These are phyloP conservation scores for Melanostigma gelatinosum DNA, from an alignment of 2,113 vertebrate species.

Conservation along the genomic window DNA sequence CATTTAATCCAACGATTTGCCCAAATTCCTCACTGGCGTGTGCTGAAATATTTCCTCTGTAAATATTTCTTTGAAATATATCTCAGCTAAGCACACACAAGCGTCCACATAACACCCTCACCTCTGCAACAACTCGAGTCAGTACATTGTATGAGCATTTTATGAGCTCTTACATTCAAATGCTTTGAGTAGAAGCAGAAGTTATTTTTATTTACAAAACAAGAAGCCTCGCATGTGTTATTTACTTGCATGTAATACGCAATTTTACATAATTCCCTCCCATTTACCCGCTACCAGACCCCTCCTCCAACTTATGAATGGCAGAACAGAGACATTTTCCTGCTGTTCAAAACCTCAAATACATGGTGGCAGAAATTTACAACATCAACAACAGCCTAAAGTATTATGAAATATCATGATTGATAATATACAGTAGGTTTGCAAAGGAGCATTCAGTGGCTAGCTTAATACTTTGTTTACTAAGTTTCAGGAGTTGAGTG, in stretches of 20 bases:
- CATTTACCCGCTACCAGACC: background rate
- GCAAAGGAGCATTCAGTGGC: background rate
- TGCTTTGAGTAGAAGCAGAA: background rate
- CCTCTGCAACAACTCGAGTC: background rate
- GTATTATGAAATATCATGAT: background rate
- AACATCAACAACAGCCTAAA: background rate
- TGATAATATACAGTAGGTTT: background rate
- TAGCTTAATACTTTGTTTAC: background rate
- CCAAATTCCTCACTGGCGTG: background rate
- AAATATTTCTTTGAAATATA: slow-evolving; percentile 15
- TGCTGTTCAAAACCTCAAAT: background rate
- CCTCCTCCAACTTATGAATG: background rate
- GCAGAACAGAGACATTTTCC: background rate
- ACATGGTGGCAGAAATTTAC: background rate
- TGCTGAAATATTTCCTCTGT: slow-evolving; percentile 23
- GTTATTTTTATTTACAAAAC: background rate
- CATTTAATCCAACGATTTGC: background rate
- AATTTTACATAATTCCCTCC: background rate
- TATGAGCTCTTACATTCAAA: background rate
- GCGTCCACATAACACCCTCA: background rate
- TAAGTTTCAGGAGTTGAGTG: background rate
- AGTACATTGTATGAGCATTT: background rate
- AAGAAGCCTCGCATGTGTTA: background rate
- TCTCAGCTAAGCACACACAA: background rate
- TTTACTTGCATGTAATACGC: background rate